phyloP scores from a whole-genome alignment of 2,888 invertebrate species.

The Phragmatobia fuliginosa region DNA sequence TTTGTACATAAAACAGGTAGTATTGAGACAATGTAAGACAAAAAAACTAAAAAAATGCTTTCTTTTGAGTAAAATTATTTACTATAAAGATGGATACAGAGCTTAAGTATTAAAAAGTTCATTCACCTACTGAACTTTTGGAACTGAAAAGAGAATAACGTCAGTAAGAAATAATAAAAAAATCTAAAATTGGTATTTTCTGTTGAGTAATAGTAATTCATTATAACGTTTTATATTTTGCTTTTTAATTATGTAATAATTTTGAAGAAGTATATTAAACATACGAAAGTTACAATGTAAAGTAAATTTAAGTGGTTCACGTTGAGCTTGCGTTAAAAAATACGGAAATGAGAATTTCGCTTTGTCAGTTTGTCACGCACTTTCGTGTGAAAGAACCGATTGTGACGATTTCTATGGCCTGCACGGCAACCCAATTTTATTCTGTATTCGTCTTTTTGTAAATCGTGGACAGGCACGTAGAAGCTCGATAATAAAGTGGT shows the following conservation, averaged over 20 bases:
- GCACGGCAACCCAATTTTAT: constrained; percentile 22
- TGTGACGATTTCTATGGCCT: constrained; percentile 27
- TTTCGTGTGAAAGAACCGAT: constrained; percentile 29
- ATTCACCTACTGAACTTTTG: too few relatives aligned
- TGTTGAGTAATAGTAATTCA: too few relatives aligned
- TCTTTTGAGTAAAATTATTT: too few relatives aligned
- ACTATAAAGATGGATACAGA: too few relatives aligned
- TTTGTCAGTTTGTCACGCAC: constrained; percentile 33
- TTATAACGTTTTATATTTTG: too few relatives aligned
- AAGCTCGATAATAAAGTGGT: not conserved
- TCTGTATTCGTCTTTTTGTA: not conserved
- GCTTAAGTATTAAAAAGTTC: too few relatives aligned
- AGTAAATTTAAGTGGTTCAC: not conserved
- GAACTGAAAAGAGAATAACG: too few relatives aligned
- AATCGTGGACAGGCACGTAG: not conserved
- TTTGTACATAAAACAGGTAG: too few relatives aligned
- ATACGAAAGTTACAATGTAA: not conserved
- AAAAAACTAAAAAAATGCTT: not conserved
- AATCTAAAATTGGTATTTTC: too few relatives aligned
- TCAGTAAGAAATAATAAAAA: too few relatives aligned
- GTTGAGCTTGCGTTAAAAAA: constrained; percentile 23
- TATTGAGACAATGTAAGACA: not conserved
- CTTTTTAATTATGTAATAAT: too few relatives aligned
- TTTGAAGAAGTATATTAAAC: too few relatives aligned
- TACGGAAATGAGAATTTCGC: constrained; percentile 27